Conservation (phyloP, 2,888 invertebrate genomes). For the Tetragonula carbonaria region DNA sequence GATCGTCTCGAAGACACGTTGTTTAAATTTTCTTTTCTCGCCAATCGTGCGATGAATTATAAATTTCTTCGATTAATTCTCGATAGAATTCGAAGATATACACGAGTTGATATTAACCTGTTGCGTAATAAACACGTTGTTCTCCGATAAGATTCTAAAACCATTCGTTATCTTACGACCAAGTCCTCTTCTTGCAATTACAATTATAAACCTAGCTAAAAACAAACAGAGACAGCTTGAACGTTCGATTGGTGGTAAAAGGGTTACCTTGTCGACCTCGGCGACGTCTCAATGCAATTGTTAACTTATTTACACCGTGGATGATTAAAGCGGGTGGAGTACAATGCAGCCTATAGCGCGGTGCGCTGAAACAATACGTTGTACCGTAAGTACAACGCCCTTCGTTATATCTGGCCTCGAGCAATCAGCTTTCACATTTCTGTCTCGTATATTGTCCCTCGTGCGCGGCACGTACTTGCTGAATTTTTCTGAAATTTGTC, state of each 20-base stretch:
- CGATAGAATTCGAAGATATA: no score
- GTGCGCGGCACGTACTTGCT: not conserved
- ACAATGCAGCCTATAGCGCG: conserved; percentile 26
- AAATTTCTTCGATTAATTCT: no score
- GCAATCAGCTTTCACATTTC: conserved; percentile 43
- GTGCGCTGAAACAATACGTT: conserved; percentile 55
- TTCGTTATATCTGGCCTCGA: conserved; percentile 53
- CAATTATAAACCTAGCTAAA: not conserved
- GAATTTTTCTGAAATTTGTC: conserved; percentile 39
- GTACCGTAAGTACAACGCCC: conserved; percentile 47
- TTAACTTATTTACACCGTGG: conserved; percentile 49
- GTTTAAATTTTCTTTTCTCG: no score
- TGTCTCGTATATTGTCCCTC: conserved; percentile 5
- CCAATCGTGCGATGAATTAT: no score
- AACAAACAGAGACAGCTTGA: not conserved
- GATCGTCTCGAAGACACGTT: no score
- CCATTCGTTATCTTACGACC: no score
- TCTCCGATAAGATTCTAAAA: no score
- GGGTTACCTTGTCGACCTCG: not conserved
- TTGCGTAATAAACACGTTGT: no score
- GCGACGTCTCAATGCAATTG: conserved; percentile 16
- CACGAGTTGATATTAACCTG: no score
- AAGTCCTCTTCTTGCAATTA: no score
- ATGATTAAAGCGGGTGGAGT: conserved; percentile 50
- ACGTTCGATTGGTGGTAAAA: not conserved